Evolutionary conservation across 92 coral and sea anemone genomes (phyloP).

Genomic region (Palythoa grandiflora): DNA sequence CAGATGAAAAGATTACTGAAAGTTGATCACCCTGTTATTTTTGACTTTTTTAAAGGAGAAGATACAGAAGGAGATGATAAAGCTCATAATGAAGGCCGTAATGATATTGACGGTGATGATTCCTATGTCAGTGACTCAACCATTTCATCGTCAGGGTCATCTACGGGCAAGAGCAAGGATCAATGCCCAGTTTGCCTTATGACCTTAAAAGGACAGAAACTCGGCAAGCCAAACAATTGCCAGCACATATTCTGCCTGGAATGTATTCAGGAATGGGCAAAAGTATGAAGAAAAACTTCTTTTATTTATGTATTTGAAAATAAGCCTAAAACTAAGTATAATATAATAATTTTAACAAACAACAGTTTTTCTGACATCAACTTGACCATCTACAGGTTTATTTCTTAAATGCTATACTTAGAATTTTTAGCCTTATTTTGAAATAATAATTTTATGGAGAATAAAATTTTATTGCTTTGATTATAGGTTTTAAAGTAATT

Average conservation of each 20-base stretch:
- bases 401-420: too few species aligned
- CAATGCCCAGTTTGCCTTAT: constrained; percentile 96
- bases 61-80: constrained; percentile 53
- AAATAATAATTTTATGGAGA: too few species aligned
- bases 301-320: background rate
- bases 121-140: constrained; percentile 51
- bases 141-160: constrained; percentile 38
- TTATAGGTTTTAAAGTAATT: too few species aligned
- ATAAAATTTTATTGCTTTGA: too few species aligned
- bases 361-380: too few species aligned
- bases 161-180: constrained; percentile 49
- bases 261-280: constrained; percentile 97
- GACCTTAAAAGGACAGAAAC: constrained; percentile 88
- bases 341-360: too few species aligned
- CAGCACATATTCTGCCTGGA: constrained; percentile 91
- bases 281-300: constrained; percentile 62
- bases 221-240: constrained; percentile 91
- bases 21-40: too few species aligned
- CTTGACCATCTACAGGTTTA: too few species aligned
- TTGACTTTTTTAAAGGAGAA: constrained; percentile 22
- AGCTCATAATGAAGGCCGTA: constrained; percentile 29
- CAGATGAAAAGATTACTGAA: too few species aligned
- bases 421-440: too few species aligned
- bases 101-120: constrained; percentile 45
- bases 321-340: background rate